Base-by-base conservation (phyloP, 2,888 invertebrate genomes). In the Tinea trinotella region DNA sequence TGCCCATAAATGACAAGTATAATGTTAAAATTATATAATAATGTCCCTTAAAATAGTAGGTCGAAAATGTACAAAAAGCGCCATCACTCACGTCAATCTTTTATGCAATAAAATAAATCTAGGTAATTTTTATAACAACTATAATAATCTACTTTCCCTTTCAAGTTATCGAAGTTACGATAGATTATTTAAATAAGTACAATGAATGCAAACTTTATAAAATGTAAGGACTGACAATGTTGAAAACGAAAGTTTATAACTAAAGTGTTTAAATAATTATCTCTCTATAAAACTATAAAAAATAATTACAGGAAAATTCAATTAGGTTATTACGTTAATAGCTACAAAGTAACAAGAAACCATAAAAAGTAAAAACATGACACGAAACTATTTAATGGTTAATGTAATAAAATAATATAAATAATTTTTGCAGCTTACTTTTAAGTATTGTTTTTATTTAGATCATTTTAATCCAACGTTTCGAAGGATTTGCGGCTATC, bases 61-160 rank as follows among this genome's bases (percentile, higher is more conserved):
- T 30, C 30, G 30, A 30, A 30, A 30, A 30, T 30, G 30, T 30
- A 40, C 40, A 7, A 40, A 40, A 40, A n/a, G 40, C 12, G 40
- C 40, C 40, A 40, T 40, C 40, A 4, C 12, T 40, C 40, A 40
- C 40, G 40, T 40, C 15, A 40, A 40, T 40, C 40, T 40, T 40
- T 40, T 40, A 40, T 40, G 40, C 40, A 40, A 35, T n/a, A 35
- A 24, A 24, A 40, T 40, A 15, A 40, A 2, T 40, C 40, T 15
- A 13, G 13, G 40, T 40, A 15, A 40, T 40, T 7, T 13, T 1
- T 10, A n/a, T 40, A 40, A 40, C 13, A 40, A 40, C 40, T 13
- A 7, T 40, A 40, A 40, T 40, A 15, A 40, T 40, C 2, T n/a
- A 40, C 40, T 40, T 40, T 40, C 40, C 12, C 40, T 40, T 15